These are phyloP conservation scores for Platyrinchus mystaceus DNA, from an alignment of 2,797 vertebrate genomes.

Conservation along the genomic window DNA sequence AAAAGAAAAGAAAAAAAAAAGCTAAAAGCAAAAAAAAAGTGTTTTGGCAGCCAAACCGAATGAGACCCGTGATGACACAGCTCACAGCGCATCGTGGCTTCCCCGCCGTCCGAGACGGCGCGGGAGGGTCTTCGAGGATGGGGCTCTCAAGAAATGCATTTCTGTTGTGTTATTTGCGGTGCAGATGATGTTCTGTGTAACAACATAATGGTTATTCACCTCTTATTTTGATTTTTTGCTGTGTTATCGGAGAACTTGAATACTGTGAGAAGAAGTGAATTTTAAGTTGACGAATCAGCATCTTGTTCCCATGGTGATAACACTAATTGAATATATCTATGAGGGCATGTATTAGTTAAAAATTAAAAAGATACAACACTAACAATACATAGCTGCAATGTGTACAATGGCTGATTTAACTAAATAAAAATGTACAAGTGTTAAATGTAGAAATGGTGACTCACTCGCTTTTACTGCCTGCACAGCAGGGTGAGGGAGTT, in stretches of 20 bases:
- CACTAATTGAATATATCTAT: conserved; percentile 93
- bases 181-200: conserved; percentile 85
- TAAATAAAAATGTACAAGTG: conserved; percentile 95
- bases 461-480: conserved; percentile 41
- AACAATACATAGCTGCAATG: conserved; percentile 91
- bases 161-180: conserved; percentile 84
- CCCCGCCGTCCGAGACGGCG: conserved; percentile 42
- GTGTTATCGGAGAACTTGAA: conserved; percentile 88
- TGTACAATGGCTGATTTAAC: conserved; percentile 93
- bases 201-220: conserved; percentile 81
- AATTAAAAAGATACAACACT: conserved; percentile 85
- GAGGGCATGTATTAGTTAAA: conserved; percentile 93
- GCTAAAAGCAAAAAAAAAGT: neutral
- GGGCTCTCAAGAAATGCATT: conserved; percentile 75
- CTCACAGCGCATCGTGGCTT: conserved; percentile 26
- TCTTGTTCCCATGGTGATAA: conserved; percentile 94
- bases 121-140: conserved; percentile 64
- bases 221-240: conserved; percentile 80
- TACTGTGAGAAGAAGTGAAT: conserved; percentile 95
- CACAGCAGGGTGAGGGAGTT: neutral
- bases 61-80: conserved; percentile 13
- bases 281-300: conserved; percentile 89
- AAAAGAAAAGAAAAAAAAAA: neutral
- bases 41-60: conserved; percentile 61
- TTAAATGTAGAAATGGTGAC: conserved; percentile 76